Percentiles rank a stretch among this genome's conserved stretches.
phyloP scores from a whole-genome alignment of 2,797 vertebrate genomes.

The Chanos chanos region DNA sequence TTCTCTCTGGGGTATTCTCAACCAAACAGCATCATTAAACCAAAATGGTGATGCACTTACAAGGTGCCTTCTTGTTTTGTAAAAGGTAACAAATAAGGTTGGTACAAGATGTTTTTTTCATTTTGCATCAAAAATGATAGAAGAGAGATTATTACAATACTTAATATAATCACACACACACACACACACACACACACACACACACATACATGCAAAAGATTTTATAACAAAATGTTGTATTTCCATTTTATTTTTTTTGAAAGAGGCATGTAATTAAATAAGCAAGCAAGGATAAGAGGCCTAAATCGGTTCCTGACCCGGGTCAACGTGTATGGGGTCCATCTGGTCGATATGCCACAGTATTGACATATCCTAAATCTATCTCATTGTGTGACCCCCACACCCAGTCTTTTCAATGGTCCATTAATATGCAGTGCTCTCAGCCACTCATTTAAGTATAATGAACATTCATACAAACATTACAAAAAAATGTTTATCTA shows the following conservation, averaged over 20 bases:
- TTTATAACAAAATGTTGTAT: conserved; percentile 2
- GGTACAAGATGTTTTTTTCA: too few species aligned
- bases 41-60: conserved; percentile 37
- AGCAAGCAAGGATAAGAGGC: conserved; percentile 57
- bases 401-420: conserved; percentile 66
- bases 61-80: conserved; percentile 27
- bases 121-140: not conserved
- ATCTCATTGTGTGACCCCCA: conserved; percentile 66
- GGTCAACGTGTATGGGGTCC: conserved; percentile 69
- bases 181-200: not conserved
- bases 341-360: conserved; percentile 70
- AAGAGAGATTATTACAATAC: not conserved
- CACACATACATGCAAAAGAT: conserved; percentile 21
- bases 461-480: conserved; percentile 69
- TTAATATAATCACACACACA: not conserved
- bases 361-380: conserved; percentile 68
- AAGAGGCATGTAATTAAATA: conserved; percentile 30
- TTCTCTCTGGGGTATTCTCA: conserved; percentile 61
- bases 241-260: conserved; percentile 22
- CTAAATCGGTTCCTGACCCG: conserved; percentile 68
- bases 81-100: conserved; percentile 16
- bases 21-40: conserved; percentile 61
- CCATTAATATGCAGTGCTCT: conserved; percentile 70
- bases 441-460: conserved; percentile 62
- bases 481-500: conserved; percentile 36